phyloP scores from a whole-genome alignment of 2,113 vertebrate species.

The Chlorodrepanis virens region DNA sequence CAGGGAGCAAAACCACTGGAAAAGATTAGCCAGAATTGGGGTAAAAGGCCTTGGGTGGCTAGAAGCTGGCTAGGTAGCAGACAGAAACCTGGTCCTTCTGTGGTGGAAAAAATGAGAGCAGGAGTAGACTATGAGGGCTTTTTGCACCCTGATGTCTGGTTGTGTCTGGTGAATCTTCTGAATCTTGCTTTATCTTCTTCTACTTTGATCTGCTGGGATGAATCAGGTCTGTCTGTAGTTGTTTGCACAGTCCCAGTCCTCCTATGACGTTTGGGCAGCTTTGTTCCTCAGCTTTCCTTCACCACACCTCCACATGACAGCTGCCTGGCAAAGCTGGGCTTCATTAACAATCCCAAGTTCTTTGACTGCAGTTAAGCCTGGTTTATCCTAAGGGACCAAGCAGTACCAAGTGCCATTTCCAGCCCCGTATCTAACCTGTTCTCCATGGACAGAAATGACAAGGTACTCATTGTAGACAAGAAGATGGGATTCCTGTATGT shows the following conservation, averaged over 20 bases:
- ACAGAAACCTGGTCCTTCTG: not conserved
- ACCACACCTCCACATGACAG: not conserved
- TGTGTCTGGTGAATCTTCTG: not conserved
- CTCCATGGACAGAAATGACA: not conserved
- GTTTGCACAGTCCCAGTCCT: not conserved
- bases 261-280: not conserved
- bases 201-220: not conserved
- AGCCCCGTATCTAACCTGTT: not conserved
- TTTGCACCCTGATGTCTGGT: not conserved
- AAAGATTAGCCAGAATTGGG: not conserved
- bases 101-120: not conserved
- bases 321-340: not conserved
- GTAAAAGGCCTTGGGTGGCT: not conserved
- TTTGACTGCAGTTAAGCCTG: not conserved
- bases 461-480: not conserved
- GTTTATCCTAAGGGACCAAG: not conserved
- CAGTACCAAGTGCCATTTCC: not conserved
- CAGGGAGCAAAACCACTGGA: slow-evolving; percentile 15
- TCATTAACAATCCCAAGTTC: not conserved
- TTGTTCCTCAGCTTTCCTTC: not conserved
- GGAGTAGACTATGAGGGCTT: not conserved
- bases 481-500: not conserved
- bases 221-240: not conserved
- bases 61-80: not conserved
- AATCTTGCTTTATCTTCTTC: not conserved